These are phyloP conservation scores for Chondrosia reniformis DNA, from an alignment of 37 sponge, comb jelly and placozoan species.

Conservation along the genomic window DNA sequence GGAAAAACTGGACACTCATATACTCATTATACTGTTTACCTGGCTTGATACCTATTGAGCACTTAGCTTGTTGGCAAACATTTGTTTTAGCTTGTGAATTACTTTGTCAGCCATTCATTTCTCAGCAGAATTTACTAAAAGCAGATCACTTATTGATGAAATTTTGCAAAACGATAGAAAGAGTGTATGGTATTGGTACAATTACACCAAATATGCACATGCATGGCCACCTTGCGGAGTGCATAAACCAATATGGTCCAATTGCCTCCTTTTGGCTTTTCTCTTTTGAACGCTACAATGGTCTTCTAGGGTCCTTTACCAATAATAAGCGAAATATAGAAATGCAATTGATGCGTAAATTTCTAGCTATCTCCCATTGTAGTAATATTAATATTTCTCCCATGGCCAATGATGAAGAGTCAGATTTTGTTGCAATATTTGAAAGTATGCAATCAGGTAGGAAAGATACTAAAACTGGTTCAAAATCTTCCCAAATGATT, in stretches of 20 bases:
- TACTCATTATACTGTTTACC: not conserved
- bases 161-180: not conserved
- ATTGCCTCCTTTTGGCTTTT: conserved; percentile 2
- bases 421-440: no score
- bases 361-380: no score
- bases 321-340: conserved; percentile 2
- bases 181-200: not conserved
- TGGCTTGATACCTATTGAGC: not conserved
- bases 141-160: not conserved
- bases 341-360: no score
- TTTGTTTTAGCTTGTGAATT: conserved; percentile 10
- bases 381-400: no score
- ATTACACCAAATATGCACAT: conserved; percentile 15
- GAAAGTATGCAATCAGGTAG: no score
- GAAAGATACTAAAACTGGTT: no score
- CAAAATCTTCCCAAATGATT: no score
- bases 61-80: conserved; percentile 11
- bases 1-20: conserved; percentile 10
- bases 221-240: conserved; percentile 9
- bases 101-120: not conserved
- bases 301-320: not conserved
- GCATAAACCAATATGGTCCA: not conserved
- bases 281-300: conserved; percentile 21
- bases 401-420: no score
- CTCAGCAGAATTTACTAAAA: not conserved